Conservation (phyloP, 2,113 vertebrate species). For the Petaurus breviceps region DNA sequence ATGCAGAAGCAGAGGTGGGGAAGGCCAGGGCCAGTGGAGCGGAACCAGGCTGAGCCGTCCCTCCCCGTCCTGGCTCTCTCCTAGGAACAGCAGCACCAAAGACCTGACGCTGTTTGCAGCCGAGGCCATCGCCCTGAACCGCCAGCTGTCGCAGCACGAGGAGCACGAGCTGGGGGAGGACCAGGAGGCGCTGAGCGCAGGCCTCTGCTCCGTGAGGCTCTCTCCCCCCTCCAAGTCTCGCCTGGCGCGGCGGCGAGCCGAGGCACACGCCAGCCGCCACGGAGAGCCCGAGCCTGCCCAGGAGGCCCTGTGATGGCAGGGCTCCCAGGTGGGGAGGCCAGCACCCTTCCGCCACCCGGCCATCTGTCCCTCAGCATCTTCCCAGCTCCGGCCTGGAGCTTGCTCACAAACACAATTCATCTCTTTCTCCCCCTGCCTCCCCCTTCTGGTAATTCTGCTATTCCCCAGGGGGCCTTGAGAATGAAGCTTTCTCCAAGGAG, state of each 20-base stretch:
- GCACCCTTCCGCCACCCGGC: not conserved
- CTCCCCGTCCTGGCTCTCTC: not conserved
- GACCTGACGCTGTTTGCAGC: constrained; percentile 95
- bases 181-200: constrained; percentile 80
- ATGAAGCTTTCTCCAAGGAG: constrained; percentile 62
- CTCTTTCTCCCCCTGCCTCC: not conserved
- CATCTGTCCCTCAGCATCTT: not conserved
- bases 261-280: constrained; percentile 87
- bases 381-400: too few species aligned
- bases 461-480: constrained; percentile 45
- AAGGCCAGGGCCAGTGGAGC: not conserved
- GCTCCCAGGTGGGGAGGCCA: not conserved
- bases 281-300: constrained; percentile 70
- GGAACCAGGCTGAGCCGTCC: not conserved
- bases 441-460: not conserved
- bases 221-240: constrained; percentile 97
- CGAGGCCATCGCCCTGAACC: constrained; percentile 96
- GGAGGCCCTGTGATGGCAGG: constrained; percentile 64
- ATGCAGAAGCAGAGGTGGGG: too few species aligned
- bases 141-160: constrained; percentile 96
- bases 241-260: constrained; percentile 91
- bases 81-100: constrained; percentile 96
- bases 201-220: constrained; percentile 93
- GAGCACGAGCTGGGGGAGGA: constrained; percentile 87
- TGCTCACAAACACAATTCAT: not conserved